Evolutionary conservation across 2,113 vertebrate species (phyloP), one percentile per base, ranked within the genome.

Genomic region (Uria aalge): DNA sequence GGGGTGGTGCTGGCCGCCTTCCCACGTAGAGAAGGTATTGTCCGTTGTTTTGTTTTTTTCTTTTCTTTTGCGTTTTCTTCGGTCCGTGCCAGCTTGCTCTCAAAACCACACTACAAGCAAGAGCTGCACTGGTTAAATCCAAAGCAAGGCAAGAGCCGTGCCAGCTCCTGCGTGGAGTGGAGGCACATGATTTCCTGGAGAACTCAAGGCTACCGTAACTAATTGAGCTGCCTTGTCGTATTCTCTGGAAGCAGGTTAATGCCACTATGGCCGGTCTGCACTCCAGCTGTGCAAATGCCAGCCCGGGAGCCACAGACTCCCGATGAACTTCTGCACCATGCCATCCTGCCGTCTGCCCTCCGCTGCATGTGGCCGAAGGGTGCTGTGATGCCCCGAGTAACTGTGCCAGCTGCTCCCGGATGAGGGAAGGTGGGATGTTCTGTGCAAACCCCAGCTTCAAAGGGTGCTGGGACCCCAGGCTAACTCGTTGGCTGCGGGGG

Each of bases 311-410:
- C 0, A 0, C 0, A 62, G 20, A 4, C 22, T 7, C 43, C 38
- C 0, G 1, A 1, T 0, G 50, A 50, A 1, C 4, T 23, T 60
- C 55, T 12, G 43, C 30, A 1, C 30, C 2, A 1, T 2, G 7
- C 48, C n/a, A 4, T 8, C 55, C 19, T 3, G 27, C 53, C 3
- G 0, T 32, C 21, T 24, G 26, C 27, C 47, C 23, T 47, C 48
- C 0, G 0, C 16, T 3, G 67, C 0, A 4, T 2, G 22, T 1
- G 26, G 27, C 55, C 12, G 48, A 23, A 36, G 17, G 88, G n/a
- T 6, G 30, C 52, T 32, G 40, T 1, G 53, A 10, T 14, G 75
- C 34, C 2, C 19, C 0, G 8, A 8, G 32, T 5, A 10, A 38
- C 53, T 60, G 68, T 15, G 53, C 69, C 7, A 3, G 62, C 36